Conservation (phyloP, 2,113 vertebrate species). For the Myocastor coypus region DNA sequence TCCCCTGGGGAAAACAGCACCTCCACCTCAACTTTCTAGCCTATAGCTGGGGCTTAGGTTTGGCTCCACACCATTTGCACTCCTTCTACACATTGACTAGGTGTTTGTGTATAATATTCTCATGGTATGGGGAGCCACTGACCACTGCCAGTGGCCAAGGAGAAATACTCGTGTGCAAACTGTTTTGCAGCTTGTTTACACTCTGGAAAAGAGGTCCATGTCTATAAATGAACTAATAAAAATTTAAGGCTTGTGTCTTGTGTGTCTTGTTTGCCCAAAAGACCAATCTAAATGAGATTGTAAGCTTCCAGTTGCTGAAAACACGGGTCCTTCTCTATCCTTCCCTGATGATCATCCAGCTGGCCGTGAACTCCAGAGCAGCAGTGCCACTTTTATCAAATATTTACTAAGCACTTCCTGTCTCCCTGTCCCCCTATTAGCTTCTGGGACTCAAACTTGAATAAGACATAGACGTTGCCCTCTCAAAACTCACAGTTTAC, state of each 20-base stretch:
- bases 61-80: not conserved
- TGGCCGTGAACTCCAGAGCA: not conserved
- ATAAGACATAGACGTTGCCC: not conserved
- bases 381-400: not conserved
- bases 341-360: not conserved
- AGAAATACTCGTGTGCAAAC: not conserved
- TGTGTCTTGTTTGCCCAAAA: not conserved
- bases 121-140: not conserved
- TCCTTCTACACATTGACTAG: not conserved
- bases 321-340: not conserved
- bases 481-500: slow-evolving; percentile 39
- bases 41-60: not conserved
- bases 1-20: not conserved
- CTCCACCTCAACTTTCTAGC: not conserved
- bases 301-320: not conserved
- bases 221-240: not conserved
- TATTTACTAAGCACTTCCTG: slow-evolving; percentile 33
- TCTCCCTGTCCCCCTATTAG: not conserved
- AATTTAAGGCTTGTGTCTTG: not conserved
- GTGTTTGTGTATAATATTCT: not conserved
- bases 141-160: not conserved
- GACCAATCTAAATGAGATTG: not conserved
- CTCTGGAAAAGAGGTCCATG: not conserved
- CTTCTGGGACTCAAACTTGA: slow-evolving; percentile 8
- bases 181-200: not conserved